Conservation (phyloP, 2,113 vertebrate species). For the Cheirogaleus medius region DNA sequence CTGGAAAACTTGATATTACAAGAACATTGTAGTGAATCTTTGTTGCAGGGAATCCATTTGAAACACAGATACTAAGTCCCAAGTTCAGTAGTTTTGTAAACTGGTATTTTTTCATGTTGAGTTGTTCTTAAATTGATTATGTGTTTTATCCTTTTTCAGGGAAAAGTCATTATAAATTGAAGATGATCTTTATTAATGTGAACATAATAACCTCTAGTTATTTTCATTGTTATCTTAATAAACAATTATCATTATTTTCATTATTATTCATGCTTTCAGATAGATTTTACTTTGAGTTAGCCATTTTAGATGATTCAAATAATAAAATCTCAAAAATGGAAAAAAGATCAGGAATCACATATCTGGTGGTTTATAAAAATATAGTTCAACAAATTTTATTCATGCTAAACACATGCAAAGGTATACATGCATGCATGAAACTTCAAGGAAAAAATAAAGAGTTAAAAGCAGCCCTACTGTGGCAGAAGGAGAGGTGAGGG, state of each 20-base stretch:
- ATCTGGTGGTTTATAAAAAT: neutral
- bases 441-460: neutral
- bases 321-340: neutral
- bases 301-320: neutral
- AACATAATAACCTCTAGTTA: neutral
- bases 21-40: neutral
- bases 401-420: fast-evolving
- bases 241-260: neutral
- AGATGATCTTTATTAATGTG: neutral
- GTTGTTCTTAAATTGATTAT: constrained; percentile 3
- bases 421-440: neutral
- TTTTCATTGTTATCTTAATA: neutral
- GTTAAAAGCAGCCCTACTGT: fast-evolving
- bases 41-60: neutral
- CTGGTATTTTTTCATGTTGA: neutral
- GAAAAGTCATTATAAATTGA: neutral
- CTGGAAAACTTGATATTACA: constrained; percentile 26
- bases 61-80: neutral
- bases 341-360: neutral
- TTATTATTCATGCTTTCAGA: neutral
- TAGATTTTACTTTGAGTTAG: neutral
- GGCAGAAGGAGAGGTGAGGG: neutral
- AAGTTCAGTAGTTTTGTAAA: neutral
- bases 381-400: neutral
- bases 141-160: neutral